Evolutionary conservation across 2,888 invertebrate genomes (phyloP), one percentile per base, ranked within the genome.

Genomic region (Trilocha varians): DNA sequence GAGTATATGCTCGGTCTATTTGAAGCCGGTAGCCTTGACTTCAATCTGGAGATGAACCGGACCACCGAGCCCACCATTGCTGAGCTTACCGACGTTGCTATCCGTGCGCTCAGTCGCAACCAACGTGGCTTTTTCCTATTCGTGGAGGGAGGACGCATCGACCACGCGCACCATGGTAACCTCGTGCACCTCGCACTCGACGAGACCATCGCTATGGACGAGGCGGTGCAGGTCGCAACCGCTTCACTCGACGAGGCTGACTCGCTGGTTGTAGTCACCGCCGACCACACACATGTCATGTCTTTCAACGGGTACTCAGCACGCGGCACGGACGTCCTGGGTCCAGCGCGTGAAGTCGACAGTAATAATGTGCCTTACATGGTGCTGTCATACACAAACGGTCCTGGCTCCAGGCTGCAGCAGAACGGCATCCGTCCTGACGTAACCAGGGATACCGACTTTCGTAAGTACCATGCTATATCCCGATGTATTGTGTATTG

Each of bases 241-340:
- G 47, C 47, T 36, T 65, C 87, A 46, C 70, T 91, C 25, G 43
- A 57, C 1, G 62, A 59, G 34, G 58, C 62, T 9, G 71, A 95
- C 47, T 93, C 95, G 0, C 77, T 95, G 32, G 87, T 94, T 13
- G 88, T 95, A 17, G 93, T 93, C 9, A 92, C 92, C 0, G 86
- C 93, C 0, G 93, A 93, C 73, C 93, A 93, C 68, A 87, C 92
- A 0, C 93, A 93, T 66, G 89, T 90, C 1, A 88, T 94, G 87
- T 77, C 88, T 13, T 84, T 89, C 51, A 87, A 87, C 39, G 93
- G 93, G 0, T 93, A 93, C 70, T 85, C 91, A 5, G 67, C 65
- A n/a, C 82, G 92, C 5, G 78, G 79, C 5, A 46, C 50, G 16
- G 60, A 67, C 43, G 68, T 80, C 36, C 62, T 71, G 40, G 85